Evolutionary conservation across 53 echinoderm and acorn worm genomes (phyloP).

Genomic region (Hippasteria phrygiana): DNA sequence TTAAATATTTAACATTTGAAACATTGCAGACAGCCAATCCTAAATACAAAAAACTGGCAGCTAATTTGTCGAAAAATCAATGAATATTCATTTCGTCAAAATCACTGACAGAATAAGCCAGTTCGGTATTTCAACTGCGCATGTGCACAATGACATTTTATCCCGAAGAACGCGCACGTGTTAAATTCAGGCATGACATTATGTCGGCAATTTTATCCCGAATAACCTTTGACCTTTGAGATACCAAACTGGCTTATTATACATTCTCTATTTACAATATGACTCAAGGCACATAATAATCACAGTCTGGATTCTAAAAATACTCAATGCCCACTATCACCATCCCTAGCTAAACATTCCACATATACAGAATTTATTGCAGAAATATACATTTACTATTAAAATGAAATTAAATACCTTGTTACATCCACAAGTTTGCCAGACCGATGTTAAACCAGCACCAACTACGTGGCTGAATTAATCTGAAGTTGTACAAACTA

Average conservation of each 20-base stretch:
- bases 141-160: too few species aligned
- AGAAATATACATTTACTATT: constrained; percentile 47
- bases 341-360: constrained; percentile 22
- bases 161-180: too few species aligned
- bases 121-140: too few species aligned
- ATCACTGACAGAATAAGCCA: too few species aligned
- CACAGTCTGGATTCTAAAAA: background rate
- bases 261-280: constrained; percentile 26
- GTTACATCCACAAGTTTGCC: background rate
- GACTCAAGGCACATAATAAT: constrained; percentile 48
- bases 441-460: background rate
- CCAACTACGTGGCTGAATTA: background rate
- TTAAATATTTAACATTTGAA: too few species aligned
- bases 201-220: too few species aligned
- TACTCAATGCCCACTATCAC: background rate
- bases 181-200: too few species aligned
- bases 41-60: too few species aligned
- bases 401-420: constrained; percentile 2
- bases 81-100: background rate
- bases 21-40: too few species aligned
- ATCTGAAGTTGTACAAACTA: background rate
- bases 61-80: too few species aligned
- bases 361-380: constrained; percentile 38
- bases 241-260: too few species aligned
- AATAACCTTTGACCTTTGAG: too few species aligned